phyloP scores from a whole-genome alignment of 1,140 invertebrate species.

The Neelides sp. region DNA sequence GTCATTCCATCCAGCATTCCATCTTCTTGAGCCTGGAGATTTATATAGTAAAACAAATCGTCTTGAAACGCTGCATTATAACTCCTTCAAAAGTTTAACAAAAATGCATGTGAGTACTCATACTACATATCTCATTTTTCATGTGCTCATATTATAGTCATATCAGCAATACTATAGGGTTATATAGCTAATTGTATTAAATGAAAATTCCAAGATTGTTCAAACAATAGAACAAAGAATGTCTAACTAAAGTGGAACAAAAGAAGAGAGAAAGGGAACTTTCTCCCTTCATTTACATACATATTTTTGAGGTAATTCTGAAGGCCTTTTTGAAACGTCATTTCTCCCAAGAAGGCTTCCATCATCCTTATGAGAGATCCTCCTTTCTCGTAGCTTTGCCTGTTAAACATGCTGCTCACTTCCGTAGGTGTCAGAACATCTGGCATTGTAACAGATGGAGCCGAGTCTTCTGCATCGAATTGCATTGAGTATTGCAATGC shows the following conservation, averaged over 20 bases:
- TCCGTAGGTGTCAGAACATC: neutral
- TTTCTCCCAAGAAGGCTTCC: conserved; percentile 50
- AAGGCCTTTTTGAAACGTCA: conserved; percentile 48
- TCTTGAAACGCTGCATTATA: conserved; percentile 68
- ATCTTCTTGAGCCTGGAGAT: conserved; percentile 51
- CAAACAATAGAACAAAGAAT: too few relatives aligned
- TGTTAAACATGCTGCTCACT: conserved; percentile 1
- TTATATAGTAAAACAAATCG: conserved; percentile 69
- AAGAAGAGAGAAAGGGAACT: too few relatives aligned
- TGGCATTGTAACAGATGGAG: neutral
- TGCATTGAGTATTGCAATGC: conserved; percentile 8
- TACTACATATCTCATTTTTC: too few relatives aligned
- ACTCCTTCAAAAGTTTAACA: conserved; percentile 42
- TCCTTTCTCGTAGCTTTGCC: conserved; percentile 34
- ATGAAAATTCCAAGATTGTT: too few relatives aligned
- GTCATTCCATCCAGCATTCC: conserved; percentile 48
- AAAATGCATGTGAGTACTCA: too few relatives aligned
- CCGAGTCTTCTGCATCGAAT: conserved; percentile 9
- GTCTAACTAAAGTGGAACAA: too few relatives aligned
- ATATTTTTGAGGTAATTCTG: conserved; percentile 40
- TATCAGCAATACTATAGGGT: too few relatives aligned
- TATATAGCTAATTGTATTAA: too few relatives aligned
- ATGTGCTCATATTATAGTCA: too few relatives aligned
- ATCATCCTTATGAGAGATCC: conserved; percentile 63
- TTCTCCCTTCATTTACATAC: conserved; percentile 37